Evolutionary conservation across 2,113 vertebrate genomes (phyloP).

Genomic region (Phrynosoma blainvillii): DNA sequence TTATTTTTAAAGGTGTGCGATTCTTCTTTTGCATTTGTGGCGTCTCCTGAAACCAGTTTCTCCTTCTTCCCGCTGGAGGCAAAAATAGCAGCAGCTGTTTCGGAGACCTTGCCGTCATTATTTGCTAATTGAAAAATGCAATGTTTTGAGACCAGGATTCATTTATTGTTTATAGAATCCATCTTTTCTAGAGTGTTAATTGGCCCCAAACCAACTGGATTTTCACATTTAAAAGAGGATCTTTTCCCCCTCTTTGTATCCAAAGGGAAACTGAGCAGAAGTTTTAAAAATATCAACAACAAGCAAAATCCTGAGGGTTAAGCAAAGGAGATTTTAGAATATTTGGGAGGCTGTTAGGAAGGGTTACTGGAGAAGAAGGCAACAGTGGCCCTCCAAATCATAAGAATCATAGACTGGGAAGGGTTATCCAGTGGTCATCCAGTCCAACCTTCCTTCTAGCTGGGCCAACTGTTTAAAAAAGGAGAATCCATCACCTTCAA

Average conservation of each 20-base stretch:
- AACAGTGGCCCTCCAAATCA: too few relatives aligned
- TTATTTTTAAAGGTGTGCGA: not conserved
- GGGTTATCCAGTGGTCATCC: too few relatives aligned
- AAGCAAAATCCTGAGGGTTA: not conserved
- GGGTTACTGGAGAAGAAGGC: too few relatives aligned
- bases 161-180: too few relatives aligned
- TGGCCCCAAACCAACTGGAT: not conserved
- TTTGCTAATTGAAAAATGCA: constrained; percentile 16
- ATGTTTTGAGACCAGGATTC: not conserved
- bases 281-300: too few relatives aligned
- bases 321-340: not conserved
- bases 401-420: too few relatives aligned
- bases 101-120: not conserved
- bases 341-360: not conserved
- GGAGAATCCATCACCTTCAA: too few relatives aligned
- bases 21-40: not conserved
- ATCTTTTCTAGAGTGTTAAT: not conserved
- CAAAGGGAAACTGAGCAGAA: too few relatives aligned
- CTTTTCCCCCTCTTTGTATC: too few relatives aligned
- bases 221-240: too few relatives aligned
- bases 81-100: constrained; percentile 1
- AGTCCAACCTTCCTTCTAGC: too few relatives aligned
- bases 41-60: not conserved
- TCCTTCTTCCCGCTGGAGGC: not conserved
- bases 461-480: too few relatives aligned